Evolutionary conservation across 2,797 vertebrate genomes (phyloP).

Genomic region (Neosalanx taihuensis): DNA sequence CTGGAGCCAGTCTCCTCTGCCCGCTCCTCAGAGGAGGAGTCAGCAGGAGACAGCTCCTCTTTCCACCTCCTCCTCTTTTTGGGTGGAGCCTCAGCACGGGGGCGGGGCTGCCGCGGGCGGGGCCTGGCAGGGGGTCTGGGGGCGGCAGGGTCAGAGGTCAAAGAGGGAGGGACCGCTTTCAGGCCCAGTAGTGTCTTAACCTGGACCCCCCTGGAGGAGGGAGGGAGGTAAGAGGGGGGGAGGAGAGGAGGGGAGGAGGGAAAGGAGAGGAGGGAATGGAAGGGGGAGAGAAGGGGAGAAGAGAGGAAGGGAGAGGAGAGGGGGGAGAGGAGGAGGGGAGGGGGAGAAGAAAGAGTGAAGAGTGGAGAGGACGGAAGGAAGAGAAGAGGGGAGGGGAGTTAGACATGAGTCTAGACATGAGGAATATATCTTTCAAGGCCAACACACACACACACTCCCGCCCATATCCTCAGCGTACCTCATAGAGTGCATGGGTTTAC

Average conservation of each 20-base stretch:
- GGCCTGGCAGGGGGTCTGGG: slow-evolving; percentile 79
- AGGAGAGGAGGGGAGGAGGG: too few relatives aligned
- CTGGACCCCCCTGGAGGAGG: slow-evolving; percentile 67
- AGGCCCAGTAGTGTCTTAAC: slow-evolving; percentile 75
- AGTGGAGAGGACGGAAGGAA: too few relatives aligned
- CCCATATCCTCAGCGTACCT: slow-evolving; percentile 71
- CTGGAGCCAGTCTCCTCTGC: slow-evolving; percentile 85
- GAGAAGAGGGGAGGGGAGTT: too few relatives aligned
- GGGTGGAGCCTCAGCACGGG: slow-evolving; percentile 91
- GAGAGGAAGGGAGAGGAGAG: too few relatives aligned
- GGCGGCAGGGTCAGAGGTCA: slow-evolving; percentile 65
- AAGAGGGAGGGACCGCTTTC: slow-evolving; percentile 64
- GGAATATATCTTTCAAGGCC: slow-evolving; percentile 10
- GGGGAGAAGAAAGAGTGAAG: too few relatives aligned
- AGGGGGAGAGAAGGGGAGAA: too few relatives aligned
- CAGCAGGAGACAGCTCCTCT: slow-evolving; percentile 87
- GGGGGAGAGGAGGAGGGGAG: too few relatives aligned
- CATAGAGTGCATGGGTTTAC: slow-evolving; percentile 85
- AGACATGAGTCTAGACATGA: neutral
- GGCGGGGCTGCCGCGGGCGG: slow-evolving; percentile 86
- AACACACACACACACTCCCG: neutral
- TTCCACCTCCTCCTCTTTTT: slow-evolving; percentile 99
- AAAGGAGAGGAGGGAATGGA: too few relatives aligned
- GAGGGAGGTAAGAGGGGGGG: slow-evolving; percentile 11
- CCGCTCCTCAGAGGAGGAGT: slow-evolving; percentile 85